These are phyloP conservation scores for Dasypolia templi DNA, from an alignment of 2,888 invertebrate genomes.

Conservation along the genomic window DNA sequence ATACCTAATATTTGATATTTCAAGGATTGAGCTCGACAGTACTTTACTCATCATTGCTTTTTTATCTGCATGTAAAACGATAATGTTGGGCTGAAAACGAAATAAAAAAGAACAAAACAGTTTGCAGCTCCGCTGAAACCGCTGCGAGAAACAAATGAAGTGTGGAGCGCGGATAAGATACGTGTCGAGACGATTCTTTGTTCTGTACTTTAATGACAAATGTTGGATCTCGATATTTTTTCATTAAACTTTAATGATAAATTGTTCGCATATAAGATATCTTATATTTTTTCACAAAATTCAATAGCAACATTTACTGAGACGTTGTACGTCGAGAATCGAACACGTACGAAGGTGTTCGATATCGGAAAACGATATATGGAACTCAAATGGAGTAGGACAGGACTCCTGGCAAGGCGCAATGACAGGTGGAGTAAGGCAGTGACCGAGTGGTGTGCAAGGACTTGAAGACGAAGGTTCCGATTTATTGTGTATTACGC, in stretches of 20 bases:
- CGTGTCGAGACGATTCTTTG: slow-evolving; percentile 14
- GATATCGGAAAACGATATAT: too few species aligned
- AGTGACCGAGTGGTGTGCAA: too few species aligned
- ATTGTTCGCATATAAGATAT: neutral
- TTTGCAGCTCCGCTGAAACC: slow-evolving; percentile 21
- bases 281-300: neutral
- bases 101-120: slow-evolving; percentile 26
- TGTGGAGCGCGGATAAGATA: slow-evolving; percentile 31
- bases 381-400: too few species aligned
- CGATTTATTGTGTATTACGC: too few species aligned
- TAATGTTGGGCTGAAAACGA: slow-evolving; percentile 23
- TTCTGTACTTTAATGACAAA: slow-evolving; percentile 7
- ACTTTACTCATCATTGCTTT: neutral
- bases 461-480: too few species aligned
- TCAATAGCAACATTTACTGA: too few species aligned
- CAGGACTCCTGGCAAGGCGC: too few species aligned
- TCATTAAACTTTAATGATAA: too few species aligned
- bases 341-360: too few species aligned
- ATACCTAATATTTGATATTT: neutral
- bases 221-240: neutral
- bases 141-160: slow-evolving; percentile 54
- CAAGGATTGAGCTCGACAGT: neutral
- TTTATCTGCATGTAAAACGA: slow-evolving; percentile 11
- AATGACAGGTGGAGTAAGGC: too few species aligned
- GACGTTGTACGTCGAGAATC: too few species aligned